A percentile compares a stretch with the other conserved stretches of the same genome.
phyloP scores from a whole-genome alignment of 92 coral and sea anemone species.

The Heliopora coerulea region DNA sequence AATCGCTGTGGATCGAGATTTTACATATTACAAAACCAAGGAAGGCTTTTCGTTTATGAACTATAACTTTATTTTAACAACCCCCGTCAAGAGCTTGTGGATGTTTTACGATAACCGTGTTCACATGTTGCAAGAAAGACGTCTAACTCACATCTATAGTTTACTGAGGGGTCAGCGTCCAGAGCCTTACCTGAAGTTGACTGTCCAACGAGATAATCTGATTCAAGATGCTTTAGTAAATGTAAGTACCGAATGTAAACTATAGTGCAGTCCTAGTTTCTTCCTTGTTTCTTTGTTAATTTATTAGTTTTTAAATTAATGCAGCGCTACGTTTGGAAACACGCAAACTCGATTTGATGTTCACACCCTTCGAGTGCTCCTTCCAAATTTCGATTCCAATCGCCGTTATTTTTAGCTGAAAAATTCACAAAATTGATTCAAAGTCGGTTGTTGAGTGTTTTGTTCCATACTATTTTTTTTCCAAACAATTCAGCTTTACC shows the following conservation, averaged over 20 bases:
- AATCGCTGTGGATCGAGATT: conserved; percentile 48
- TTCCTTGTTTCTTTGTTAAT: neutral
- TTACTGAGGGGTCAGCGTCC: conserved; percentile 93
- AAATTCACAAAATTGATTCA: too few species aligned
- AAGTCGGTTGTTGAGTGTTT: too few species aligned
- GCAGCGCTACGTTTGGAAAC: too few species aligned
- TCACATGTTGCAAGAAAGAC: conserved; percentile 91
- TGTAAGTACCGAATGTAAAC: conserved; percentile 60
- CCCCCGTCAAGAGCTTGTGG: conserved; percentile 87
- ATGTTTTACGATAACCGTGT: conserved; percentile 96
- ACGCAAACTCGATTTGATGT: too few species aligned
- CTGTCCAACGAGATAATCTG: conserved; percentile 88
- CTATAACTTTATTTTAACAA: conserved; percentile 66
- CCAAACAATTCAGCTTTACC: too few species aligned
- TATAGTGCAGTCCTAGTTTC: too few species aligned
- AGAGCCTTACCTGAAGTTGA: conserved; percentile 83
- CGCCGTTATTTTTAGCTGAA: too few species aligned
- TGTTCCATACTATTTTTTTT: too few species aligned
- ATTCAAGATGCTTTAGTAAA: conserved; percentile 96
- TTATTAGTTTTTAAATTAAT: neutral
- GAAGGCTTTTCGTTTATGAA: conserved; percentile 46
- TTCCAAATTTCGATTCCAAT: too few species aligned
- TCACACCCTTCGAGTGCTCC: too few species aligned
- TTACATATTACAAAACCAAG: conserved; percentile 38
- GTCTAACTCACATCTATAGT: conserved; percentile 84